Conservation (phyloP, 2,797 vertebrate genomes). For the Periparus ater region DNA sequence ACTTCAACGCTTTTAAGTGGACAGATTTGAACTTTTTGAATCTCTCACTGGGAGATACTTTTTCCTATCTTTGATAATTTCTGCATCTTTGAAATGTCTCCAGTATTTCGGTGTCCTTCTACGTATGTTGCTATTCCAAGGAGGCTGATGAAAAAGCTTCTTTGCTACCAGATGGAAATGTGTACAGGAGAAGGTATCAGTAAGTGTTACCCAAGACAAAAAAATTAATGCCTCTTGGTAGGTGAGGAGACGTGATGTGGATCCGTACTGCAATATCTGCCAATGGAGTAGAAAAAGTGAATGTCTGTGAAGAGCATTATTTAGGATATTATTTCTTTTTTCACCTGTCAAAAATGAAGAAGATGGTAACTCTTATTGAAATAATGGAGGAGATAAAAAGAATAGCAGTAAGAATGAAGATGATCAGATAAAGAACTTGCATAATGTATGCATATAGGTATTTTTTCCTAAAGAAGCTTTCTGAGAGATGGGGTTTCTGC, state of each 20-base stretch:
- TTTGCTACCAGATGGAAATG: neutral
- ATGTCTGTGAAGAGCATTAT: neutral
- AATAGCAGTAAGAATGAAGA: neutral
- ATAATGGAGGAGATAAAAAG: neutral
- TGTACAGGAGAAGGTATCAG: neutral
- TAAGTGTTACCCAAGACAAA: neutral
- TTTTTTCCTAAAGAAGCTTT: neutral
- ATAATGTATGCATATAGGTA: neutral
- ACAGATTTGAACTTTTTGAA: neutral
- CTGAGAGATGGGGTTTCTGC: neutral
- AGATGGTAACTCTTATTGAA: neutral
- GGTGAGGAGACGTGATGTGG: fast-evolving
- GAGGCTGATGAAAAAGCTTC: neutral
- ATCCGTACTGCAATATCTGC: neutral
- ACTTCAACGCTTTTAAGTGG: neutral
- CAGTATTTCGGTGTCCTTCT: neutral
- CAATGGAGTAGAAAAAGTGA: neutral
- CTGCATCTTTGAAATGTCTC: neutral
- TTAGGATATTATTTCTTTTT: neutral
- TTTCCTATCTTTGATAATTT: neutral
- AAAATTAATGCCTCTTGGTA: neutral
- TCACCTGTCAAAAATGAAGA: neutral
- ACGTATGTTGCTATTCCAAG: fast-evolving
- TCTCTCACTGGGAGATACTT: neutral
- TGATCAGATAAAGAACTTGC: neutral